These are phyloP conservation scores for Unio pictorum DNA, from an alignment of 2,888 invertebrate species.

Conservation along the genomic window DNA sequence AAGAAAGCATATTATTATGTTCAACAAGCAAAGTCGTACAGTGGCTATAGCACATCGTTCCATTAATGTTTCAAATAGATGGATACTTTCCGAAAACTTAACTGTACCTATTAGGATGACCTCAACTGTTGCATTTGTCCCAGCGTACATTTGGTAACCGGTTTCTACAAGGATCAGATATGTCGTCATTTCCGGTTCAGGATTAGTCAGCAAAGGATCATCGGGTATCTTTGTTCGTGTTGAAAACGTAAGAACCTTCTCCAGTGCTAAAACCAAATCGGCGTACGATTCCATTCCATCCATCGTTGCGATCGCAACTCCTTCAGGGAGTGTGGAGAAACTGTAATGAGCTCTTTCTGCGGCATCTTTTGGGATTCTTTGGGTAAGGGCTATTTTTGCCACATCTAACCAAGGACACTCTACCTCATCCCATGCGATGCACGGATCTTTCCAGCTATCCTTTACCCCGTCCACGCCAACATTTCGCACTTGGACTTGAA, in stretches of 20 bases:
- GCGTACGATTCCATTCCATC: conserved; percentile 18
- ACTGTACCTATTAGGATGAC: conserved; percentile 24
- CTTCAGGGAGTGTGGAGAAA: conserved; percentile 14
- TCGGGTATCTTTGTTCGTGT: conserved; percentile 22
- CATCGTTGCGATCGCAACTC: conserved; percentile 11
- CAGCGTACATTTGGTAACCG: conserved; percentile 30
- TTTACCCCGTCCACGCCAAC: neutral
- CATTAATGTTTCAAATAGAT: too few relatives aligned
- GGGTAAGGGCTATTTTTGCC: conserved; percentile 19
- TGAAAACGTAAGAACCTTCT: conserved; percentile 30
- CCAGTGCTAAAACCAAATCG: conserved; percentile 22
- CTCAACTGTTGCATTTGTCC: conserved; percentile 33
- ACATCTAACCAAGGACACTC: conserved; percentile 26
- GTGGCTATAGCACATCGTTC: too few relatives aligned
- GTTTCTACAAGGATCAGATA: conserved; percentile 31
- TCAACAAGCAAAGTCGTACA: too few relatives aligned
- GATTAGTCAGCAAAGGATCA: neutral
- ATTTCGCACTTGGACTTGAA: conserved; percentile 29
- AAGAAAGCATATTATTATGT: too few relatives aligned
- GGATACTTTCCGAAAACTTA: too few relatives aligned
- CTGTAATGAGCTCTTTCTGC: conserved; percentile 24
- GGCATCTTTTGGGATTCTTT: conserved; percentile 22
- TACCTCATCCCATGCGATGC: conserved; percentile 20
- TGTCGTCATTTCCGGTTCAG: conserved; percentile 18
- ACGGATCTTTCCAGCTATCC: conserved; percentile 10